Evolutionary conservation across 1,140 invertebrate genomes (phyloP).

Genomic region (Apis mellifera): Amel_HAv3.1 CM009931.2:23275501-23276000

Average conservation of each 20-base stretch:
- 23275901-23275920: conserved; percentile 20
- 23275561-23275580: background rate
- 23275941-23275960: conserved; percentile 4
- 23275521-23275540: background rate
- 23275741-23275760: conserved; percentile 10
- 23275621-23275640: conserved; percentile 13
- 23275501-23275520: background rate
- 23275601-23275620: conserved; percentile 4
- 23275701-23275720: conserved; percentile 58
- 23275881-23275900: conserved; percentile 36
- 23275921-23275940: background rate
- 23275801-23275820: background rate
- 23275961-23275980: conserved; percentile 1
- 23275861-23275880: conserved; percentile 38
- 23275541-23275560: background rate
- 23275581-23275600: background rate
- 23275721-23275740: conserved; percentile 40
- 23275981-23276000: background rate
- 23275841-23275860: conserved; percentile 35
- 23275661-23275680: conserved; percentile 51
- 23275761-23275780: conserved; percentile 52
- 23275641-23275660: conserved; percentile 61
- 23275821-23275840: conserved; percentile 25
- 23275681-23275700: conserved; percentile 61
- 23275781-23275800: conserved; percentile 61